A percentile compares a stretch with the other conserved stretches of the same genome.
Conservation (phyloP, 2,797 vertebrate genomes). For the Masticophis lateralis region DNA sequence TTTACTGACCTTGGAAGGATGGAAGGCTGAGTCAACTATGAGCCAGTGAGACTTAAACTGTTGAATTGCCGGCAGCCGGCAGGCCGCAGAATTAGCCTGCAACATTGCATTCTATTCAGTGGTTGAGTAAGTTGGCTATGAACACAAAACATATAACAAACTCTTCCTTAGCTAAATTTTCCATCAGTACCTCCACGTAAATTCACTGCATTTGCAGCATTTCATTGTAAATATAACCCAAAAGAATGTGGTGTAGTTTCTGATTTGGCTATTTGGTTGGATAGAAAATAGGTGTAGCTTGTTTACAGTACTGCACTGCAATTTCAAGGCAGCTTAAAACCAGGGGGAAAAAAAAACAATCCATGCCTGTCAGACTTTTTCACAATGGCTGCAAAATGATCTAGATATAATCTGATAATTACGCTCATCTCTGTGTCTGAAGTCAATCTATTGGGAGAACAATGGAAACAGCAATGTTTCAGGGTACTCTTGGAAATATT, state of each 20-base stretch:
- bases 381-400: not conserved
- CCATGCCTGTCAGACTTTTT: not conserved
- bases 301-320: not conserved
- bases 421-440: not conserved
- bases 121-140: not conserved
- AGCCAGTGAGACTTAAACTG: too few species aligned
- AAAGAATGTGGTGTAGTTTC: not conserved
- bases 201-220: not conserved
- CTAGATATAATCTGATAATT: not conserved
- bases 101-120: not conserved
- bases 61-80: too few species aligned
- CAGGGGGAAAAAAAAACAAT: not conserved
- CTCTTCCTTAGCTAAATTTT: not conserved
- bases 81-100: too few species aligned
- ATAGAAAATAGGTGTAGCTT: not conserved
- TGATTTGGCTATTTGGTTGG: not conserved
- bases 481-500: too few species aligned
- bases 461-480: not conserved
- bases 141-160: not conserved
- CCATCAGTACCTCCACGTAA: not conserved
- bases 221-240: not conserved
- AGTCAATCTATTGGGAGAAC: not conserved
- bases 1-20: too few species aligned
- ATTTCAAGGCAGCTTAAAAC: not conserved
- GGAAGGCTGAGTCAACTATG: too few species aligned